Conservation (phyloP, 2,113 vertebrate species). For the Pao palembangensis region DNA sequence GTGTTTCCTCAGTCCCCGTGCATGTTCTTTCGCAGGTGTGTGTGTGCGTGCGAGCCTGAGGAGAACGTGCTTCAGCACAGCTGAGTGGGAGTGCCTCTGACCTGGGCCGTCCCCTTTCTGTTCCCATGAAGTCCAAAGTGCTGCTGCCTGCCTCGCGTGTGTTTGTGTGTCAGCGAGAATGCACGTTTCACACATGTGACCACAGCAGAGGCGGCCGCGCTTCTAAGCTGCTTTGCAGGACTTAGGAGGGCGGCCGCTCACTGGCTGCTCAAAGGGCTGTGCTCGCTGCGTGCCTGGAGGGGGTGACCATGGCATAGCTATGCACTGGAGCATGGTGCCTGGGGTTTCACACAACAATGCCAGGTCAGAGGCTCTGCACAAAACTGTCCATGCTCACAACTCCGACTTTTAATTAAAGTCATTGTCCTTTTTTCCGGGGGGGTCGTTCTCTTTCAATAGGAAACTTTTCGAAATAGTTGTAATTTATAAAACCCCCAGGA, state of each 20-base stretch:
- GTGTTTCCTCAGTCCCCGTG: slow-evolving; percentile 20
- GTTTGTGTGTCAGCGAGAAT: slow-evolving; percentile 53
- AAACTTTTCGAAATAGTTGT: slow-evolving; percentile 1
- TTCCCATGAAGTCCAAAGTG: slow-evolving; percentile 10
- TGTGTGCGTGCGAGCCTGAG: slow-evolving; percentile 30
- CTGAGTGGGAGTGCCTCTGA: slow-evolving; percentile 62
- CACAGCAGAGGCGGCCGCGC: slow-evolving; percentile 45
- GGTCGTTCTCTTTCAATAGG: too few species aligned
- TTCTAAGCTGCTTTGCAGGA: slow-evolving; percentile 69
- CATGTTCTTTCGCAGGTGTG: slow-evolving; percentile 50
- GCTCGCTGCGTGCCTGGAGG: slow-evolving; percentile 55
- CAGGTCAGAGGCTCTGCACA: slow-evolving; percentile 43
- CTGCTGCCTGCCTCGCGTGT: slow-evolving; percentile 21
- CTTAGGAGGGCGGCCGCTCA: slow-evolving; percentile 62
- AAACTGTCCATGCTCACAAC: slow-evolving; percentile 36
- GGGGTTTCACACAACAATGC: slow-evolving; percentile 60
- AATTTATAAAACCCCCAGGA: background rate
- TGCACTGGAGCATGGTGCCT: slow-evolving; percentile 56
- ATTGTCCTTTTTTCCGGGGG: slow-evolving; percentile 24
- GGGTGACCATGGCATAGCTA: slow-evolving; percentile 58
- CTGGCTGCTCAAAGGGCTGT: slow-evolving; percentile 50
- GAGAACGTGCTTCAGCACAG: slow-evolving; percentile 61
- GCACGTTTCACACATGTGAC: slow-evolving; percentile 72
- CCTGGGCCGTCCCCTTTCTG: slow-evolving; percentile 34
- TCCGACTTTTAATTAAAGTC: slow-evolving; percentile 27